Conservation (phyloP, 2,888 invertebrate genomes). For the Macrosoma leucophasiata region DNA sequence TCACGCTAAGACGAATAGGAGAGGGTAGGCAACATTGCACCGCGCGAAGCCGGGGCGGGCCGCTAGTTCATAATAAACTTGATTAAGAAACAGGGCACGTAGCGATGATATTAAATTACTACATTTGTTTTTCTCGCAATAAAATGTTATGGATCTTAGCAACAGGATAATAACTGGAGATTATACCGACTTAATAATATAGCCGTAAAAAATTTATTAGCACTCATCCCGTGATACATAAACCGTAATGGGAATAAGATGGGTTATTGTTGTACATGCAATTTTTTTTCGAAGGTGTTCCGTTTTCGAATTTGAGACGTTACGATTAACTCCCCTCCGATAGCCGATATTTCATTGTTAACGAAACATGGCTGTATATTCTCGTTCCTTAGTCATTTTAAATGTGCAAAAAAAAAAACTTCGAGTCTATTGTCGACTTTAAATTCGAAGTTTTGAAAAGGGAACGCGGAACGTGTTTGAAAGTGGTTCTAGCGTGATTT, state of each 20-base stretch:
- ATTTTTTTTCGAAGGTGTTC: slow-evolving; percentile 16
- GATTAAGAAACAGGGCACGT: too few species aligned
- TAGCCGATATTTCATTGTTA: slow-evolving; percentile 39
- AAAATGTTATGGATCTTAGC: too few species aligned
- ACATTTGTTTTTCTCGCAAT: not conserved
- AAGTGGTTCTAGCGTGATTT: slow-evolving; percentile 31
- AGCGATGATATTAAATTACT: too few species aligned
- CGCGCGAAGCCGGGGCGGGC: too few species aligned
- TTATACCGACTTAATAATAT: slow-evolving; percentile 33
- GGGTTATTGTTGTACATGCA: too few species aligned
- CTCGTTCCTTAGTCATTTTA: slow-evolving; percentile 44
- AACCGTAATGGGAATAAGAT: slow-evolving; percentile 29
- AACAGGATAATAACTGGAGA: slow-evolving; percentile 12
- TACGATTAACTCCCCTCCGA: slow-evolving; percentile 33
- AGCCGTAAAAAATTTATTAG: slow-evolving; percentile 37
- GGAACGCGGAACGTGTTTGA: slow-evolving; percentile 36
- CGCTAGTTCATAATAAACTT: too few species aligned
- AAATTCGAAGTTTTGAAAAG: slow-evolving; percentile 36
- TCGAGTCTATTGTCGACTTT: slow-evolving; percentile 40
- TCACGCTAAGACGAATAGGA: too few species aligned
- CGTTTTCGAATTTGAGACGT: slow-evolving; percentile 22
- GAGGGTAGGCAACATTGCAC: too few species aligned
- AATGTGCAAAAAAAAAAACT: slow-evolving; percentile 50
- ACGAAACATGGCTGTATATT: slow-evolving; percentile 36
- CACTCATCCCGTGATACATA: slow-evolving; percentile 27